Evolutionary conservation across 2,113 vertebrate genomes (phyloP), one percentile per base, ranked within the genome.

Genomic region (Rhinoderma darwinii): DNA sequence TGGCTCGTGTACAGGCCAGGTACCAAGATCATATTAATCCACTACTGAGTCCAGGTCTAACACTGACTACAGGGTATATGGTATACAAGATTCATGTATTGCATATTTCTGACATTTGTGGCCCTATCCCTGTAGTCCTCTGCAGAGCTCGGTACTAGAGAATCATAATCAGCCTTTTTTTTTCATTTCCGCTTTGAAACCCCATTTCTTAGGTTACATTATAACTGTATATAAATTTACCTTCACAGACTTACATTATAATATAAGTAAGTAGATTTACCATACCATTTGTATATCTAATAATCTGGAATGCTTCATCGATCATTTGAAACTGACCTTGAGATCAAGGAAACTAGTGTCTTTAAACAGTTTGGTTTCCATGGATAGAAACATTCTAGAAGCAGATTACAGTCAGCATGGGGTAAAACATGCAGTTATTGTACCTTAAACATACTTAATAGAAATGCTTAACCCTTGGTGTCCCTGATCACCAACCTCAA

Each of bases 291-390:
- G 20, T 41, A 72, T 25, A 41, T 35, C 17, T 75, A 25, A 44
- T 47, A 18, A 77, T 77, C n/a, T 51, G 43, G 27, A 77, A 77
- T 77, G 74, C 43, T 77, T 77, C 27, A 47, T 47, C 15, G 74
- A 77, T 50, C n/a, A 50, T 30, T 51, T 47, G 27, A 44, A 77
- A 51, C 44, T 77, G 44, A 77, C 74, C 74, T 30, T 47, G 44
- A 50, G 74, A 77, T 50, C 74, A 77, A 77, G 43, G 15, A 77
- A 50, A 72, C 68, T 41, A 32, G 43, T 47, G n/a, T 77, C 27
- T 77, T 77, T 51, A 77, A 43, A 75, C 41, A 50, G 27, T 77
- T 50, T 77, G 74, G 74, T 77, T 77, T 50, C 43, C 74, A 77
- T 77, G 74, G 74, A 77, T 47, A 25, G 39, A 47, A 75, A 44